These are phyloP conservation scores for Biston betularia DNA, from an alignment of 2,888 invertebrate species.

Conservation along the genomic window DNA sequence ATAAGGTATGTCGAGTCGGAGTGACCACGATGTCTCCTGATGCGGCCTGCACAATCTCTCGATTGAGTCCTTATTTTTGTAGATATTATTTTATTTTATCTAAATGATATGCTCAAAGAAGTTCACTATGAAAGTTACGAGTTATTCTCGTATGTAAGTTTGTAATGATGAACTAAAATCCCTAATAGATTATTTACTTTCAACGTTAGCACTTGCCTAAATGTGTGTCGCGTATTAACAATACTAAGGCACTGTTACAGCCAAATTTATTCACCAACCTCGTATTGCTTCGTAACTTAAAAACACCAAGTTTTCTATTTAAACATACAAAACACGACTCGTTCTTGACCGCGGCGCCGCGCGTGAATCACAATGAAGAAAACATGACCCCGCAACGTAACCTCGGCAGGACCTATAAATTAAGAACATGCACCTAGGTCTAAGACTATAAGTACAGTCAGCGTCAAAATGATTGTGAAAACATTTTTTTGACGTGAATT, in stretches of 20 bases:
- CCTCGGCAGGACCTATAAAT: slow-evolving; percentile 33
- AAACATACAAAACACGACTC: slow-evolving; percentile 34
- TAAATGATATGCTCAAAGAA: no score
- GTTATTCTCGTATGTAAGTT: no score
- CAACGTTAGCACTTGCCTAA: neutral
- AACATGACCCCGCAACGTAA: slow-evolving; percentile 19
- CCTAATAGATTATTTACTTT: no score
- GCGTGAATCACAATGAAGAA: slow-evolving; percentile 37
- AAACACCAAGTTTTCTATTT: slow-evolving; percentile 8
- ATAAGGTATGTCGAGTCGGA: no score
- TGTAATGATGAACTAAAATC: no score
- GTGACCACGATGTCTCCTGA: no score
- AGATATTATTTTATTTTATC: no score
- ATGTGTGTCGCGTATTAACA: neutral
- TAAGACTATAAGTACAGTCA: neutral
- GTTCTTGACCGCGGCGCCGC: slow-evolving; percentile 41
- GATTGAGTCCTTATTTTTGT: no score
- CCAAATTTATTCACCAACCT: slow-evolving; percentile 17
- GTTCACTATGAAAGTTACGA: no score
- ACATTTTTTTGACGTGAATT: no score
- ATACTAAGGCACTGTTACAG: neutral
- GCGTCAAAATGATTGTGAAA: no score
- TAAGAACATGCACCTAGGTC: slow-evolving; percentile 14
- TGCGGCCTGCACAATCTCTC: no score
- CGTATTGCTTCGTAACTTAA: slow-evolving; percentile 26